These are phyloP conservation scores for Araneus ventricosus DNA, from an alignment of 1,140 invertebrate species.

Conservation along the genomic window DNA sequence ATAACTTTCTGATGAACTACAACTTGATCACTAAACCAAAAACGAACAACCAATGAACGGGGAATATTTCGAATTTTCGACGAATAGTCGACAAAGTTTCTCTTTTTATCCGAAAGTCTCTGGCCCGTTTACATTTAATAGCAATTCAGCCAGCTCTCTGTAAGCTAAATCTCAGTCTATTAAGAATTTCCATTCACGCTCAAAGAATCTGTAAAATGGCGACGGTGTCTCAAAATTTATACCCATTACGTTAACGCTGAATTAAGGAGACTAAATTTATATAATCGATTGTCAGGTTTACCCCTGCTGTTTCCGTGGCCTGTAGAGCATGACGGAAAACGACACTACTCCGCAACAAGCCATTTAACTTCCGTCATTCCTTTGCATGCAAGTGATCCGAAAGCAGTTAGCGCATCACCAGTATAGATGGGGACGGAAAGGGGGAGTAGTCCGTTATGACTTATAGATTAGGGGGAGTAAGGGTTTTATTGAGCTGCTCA, in stretches of 20 bases:
- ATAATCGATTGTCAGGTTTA: constrained; percentile 53
- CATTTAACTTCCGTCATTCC: constrained; percentile 55
- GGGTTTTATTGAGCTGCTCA: constrained; percentile 34
- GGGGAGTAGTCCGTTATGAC: constrained; percentile 31
- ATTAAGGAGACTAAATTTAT: constrained; percentile 57
- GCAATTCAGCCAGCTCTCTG: background rate
- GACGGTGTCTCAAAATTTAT: constrained; percentile 14
- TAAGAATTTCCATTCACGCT: background rate
- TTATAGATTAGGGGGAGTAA: constrained; percentile 25
- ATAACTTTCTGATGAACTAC: no score
- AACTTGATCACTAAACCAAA: background rate
- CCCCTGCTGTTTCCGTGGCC: background rate
- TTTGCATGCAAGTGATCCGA: constrained; percentile 43
- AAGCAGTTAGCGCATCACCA: constrained; percentile 51
- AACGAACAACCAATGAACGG: no score
- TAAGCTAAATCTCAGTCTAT: background rate
- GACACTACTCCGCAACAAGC: constrained; percentile 52
- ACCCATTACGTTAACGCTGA: constrained; percentile 43
- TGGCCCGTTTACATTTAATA: background rate
- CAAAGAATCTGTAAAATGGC: background rate
- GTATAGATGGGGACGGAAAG: background rate
- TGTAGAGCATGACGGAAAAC: background rate
- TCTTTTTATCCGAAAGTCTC: background rate
- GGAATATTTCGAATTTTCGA: background rate
- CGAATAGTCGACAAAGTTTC: no score